Conservation (phyloP, 2,113 vertebrate species). For the Psilopogon haemacephalus region DNA sequence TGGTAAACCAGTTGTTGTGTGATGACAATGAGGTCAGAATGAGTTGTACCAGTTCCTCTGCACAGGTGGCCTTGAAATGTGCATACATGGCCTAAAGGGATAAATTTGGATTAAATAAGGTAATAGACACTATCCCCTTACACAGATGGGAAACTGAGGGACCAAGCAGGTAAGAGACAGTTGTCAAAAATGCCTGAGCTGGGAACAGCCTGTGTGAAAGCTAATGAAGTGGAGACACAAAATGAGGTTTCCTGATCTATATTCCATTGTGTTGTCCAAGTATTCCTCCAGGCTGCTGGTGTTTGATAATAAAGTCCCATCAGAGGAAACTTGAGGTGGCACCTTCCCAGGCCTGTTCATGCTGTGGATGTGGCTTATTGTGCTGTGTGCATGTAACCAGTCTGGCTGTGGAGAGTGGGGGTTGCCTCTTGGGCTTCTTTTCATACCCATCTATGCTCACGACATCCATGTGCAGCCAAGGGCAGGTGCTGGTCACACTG, state of each 20-base stretch:
- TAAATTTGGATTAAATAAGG: not conserved
- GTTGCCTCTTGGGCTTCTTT: not conserved
- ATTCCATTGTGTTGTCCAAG: not conserved
- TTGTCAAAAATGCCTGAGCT: not conserved
- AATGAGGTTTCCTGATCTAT: not conserved
- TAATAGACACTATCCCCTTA: not conserved
- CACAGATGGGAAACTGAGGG: not conserved
- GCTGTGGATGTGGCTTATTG: rapidly evolving
- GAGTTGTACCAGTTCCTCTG: not conserved
- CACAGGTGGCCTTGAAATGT: rapidly evolving
- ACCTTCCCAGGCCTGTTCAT: not conserved
- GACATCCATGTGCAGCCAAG: rapidly evolving
- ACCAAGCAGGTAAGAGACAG: not conserved
- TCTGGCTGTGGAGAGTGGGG: not conserved
- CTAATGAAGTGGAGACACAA: rapidly evolving
- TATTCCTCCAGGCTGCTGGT: not conserved
- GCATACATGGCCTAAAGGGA: rapidly evolving
- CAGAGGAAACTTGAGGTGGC: not conserved
- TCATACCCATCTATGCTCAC: not conserved
- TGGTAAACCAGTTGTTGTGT: not conserved
- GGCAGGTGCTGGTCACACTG: not conserved
- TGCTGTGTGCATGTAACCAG: rapidly evolving
- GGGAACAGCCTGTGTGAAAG: not conserved
- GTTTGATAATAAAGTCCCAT: rapidly evolving
- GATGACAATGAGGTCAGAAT: not conserved